Evolutionary conservation across 1,140 invertebrate species (phyloP).

Genomic region (Carposina sasakii): DNA sequence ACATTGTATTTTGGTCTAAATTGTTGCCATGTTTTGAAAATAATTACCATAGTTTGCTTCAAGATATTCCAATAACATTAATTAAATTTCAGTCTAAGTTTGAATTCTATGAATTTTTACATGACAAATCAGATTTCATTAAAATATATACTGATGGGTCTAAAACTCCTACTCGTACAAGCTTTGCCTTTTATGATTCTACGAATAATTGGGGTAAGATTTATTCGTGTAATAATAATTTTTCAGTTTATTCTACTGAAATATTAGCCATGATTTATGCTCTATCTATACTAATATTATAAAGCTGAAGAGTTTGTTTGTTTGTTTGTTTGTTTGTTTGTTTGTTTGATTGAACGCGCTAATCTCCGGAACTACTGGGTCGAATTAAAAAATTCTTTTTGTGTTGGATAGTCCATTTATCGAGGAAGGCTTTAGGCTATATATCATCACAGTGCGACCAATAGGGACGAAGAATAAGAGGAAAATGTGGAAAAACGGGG

Average conservation of each 20-base stretch:
- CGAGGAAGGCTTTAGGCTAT: no score
- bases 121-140: background rate
- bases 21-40: background rate
- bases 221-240: slow-evolving; percentile 4
- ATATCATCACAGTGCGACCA: no score
- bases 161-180: background rate
- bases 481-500: no score
- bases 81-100: slow-evolving; percentile 5
- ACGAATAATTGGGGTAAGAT: background rate
- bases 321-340: no score
- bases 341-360: no score
- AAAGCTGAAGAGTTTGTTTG: no score
- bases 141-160: slow-evolving; percentile 12
- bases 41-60: background rate
- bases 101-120: slow-evolving; percentile 7
- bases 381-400: no score
- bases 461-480: no score
- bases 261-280: slow-evolving; percentile 7
- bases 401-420: no score
- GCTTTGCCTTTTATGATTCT: slow-evolving; percentile 6
- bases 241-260: slow-evolving; percentile 7
- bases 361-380: no score
- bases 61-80: background rate
- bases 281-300: no score
- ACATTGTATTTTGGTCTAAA: background rate